Base-by-base conservation (phyloP, 1,140 invertebrate genomes). In the Drosophila sturtevanti region DNA sequence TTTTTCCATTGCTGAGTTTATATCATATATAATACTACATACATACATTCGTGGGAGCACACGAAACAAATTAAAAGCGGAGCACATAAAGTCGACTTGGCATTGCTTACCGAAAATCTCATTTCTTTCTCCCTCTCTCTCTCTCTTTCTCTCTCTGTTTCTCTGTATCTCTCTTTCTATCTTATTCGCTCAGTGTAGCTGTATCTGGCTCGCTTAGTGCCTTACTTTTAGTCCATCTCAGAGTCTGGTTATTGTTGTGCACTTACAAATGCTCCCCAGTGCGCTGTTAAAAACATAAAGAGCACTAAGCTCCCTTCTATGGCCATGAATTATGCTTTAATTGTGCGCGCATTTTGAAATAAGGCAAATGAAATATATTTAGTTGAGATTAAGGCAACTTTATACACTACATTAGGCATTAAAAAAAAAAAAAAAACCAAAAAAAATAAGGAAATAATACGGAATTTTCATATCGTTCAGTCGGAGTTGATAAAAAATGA, bases 291-390 rank as follows among this genome's bases (percentile, higher is more conserved):
- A 35, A 64, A 77, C 67, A 87, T 87, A 87, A 87, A 84, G 79
- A 80, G 79, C 79, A 80, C 80, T 89, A 89, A 89, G 81, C 79
- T 89, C 79, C 79, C 77, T 21, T 51, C 58, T 52, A 35, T 37
- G 72, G 84, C 77, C 79, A 89, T 89, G 85, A 89, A 89, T 89
- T 87, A 89, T 80, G 73, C 78, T 89, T 80, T 84, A 89, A 89
- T 89, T 89, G 84, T 79, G 70, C 67, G 64, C 74, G 69, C 66
- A 78, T 81, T 81, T 81, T 68, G 72, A 14, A 65, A 81, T 70
- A 64, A 68, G 71, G 52, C 38, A 44, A 69, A 76, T 76, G 60
- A 64, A 76, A 69, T 56, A 34, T 48, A 48, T 48, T 48, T 48
- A 48, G 16, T 48, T 48, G 41, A 48, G 41, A 48, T 48, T 48